Evolutionary conservation across 2,113 vertebrate species (phyloP).

Genomic region (Saimiri boliviensis): DNA sequence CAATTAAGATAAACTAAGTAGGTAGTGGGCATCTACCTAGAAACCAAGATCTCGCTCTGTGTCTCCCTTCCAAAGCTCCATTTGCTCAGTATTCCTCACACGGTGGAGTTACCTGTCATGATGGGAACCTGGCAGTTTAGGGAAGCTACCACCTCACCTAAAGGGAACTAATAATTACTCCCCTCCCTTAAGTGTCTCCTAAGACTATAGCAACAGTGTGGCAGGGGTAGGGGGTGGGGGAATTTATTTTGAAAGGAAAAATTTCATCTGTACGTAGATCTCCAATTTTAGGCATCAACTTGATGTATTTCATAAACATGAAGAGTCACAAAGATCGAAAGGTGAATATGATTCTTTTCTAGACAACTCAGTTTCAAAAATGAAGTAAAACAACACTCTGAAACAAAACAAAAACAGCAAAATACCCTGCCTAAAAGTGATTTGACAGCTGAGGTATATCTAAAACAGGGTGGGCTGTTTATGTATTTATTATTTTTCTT

Average conservation of each 20-base stretch:
- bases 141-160: not conserved
- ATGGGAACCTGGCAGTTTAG: not conserved
- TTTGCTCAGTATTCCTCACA: not conserved
- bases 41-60: not conserved
- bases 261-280: constrained; percentile 1
- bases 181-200: not conserved
- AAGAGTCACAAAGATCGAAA: not conserved
- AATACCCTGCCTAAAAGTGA: not conserved
- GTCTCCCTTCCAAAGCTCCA: not conserved
- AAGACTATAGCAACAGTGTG: not conserved
- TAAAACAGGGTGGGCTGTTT: not conserved
- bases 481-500: too few relatives aligned
- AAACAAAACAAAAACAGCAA: constrained; percentile 29
- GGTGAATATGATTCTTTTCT: not conserved
- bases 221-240: accelerated
- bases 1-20: not conserved
- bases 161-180: not conserved
- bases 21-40: not conserved
- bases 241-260: not conserved
- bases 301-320: not conserved
- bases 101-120: not conserved
- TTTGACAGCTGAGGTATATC: not conserved
- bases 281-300: not conserved
- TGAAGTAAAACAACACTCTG: not conserved
- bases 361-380: constrained; percentile 31